Percentiles rank a stretch among this genome's conserved stretches.
phyloP scores from a whole-genome alignment of 2,113 vertebrate genomes.

The Myocastor coypus region DNA sequence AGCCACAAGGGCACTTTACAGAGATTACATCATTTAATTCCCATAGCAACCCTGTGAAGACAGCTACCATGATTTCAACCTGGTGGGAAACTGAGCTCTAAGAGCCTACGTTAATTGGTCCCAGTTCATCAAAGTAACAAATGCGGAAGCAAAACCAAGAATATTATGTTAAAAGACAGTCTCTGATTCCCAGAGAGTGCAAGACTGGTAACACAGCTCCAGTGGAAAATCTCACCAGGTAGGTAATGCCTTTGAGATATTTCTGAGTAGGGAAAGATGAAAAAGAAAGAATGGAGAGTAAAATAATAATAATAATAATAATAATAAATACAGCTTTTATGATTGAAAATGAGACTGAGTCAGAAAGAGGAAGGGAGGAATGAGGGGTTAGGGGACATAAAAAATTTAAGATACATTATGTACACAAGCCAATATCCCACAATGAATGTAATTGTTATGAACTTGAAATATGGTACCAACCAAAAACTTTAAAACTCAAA shows the following conservation, averaged over 20 bases:
- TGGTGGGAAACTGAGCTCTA: background rate
- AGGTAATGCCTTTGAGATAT: background rate
- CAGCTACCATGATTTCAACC: background rate
- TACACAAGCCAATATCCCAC: background rate
- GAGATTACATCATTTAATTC: background rate
- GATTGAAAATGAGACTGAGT: background rate
- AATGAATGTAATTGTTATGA: background rate
- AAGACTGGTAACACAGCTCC: background rate
- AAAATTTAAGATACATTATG: background rate
- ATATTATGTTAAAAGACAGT: background rate
- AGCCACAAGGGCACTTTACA: background rate
- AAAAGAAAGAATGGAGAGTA: background rate
- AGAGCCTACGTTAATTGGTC: background rate
- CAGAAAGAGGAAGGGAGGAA: background rate
- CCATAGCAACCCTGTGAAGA: background rate
- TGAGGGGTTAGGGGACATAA: background rate
- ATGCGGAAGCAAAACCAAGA: conserved; percentile 17
- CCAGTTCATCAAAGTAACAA: background rate
- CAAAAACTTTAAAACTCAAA: background rate
- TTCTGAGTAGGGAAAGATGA: background rate
- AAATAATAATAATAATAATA: background rate
- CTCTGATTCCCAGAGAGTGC: background rate
- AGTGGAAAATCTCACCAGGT: background rate
- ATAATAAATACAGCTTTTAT: background rate
- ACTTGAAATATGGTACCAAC: background rate